Conservation (phyloP, 1,140 invertebrate species). For the Drosophila obscura region DNA sequence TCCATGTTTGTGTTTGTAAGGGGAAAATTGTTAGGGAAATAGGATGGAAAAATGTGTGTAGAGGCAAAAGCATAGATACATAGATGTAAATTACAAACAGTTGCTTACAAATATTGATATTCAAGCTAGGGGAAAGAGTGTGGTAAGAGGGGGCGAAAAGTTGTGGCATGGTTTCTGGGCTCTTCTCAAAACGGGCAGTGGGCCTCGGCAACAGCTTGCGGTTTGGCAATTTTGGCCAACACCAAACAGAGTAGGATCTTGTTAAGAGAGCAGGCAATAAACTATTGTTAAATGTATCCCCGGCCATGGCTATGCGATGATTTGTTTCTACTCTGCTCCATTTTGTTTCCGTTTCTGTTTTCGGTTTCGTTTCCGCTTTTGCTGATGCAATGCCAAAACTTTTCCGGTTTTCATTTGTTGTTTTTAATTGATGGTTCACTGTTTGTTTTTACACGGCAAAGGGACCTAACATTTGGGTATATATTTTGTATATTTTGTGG, state of each 20-base stretch:
- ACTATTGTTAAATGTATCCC: conserved; percentile 47
- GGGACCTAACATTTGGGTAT: background rate
- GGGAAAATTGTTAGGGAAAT: background rate
- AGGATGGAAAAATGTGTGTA: background rate
- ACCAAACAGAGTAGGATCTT: conserved; percentile 21
- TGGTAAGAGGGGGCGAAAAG: conserved; percentile 9
- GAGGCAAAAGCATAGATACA: background rate
- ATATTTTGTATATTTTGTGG: conserved; percentile 5
- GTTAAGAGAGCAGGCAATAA: conserved; percentile 51
- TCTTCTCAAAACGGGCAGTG: background rate
- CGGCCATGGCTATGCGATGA: conserved; percentile 17
- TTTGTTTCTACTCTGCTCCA: conserved; percentile 29
- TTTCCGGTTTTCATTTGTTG: conserved; percentile 44
- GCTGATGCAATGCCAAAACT: conserved; percentile 37
- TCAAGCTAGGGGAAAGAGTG: conserved; percentile 18
- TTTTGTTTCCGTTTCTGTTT: conserved; percentile 9
- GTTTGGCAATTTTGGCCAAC: conserved; percentile 27
- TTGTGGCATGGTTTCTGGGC: conserved; percentile 22
- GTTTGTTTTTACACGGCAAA: conserved; percentile 37
- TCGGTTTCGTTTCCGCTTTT: conserved; percentile 10
- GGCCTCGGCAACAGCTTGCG: conserved; percentile 60
- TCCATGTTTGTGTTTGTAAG: conserved; percentile 41
- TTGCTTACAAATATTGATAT: conserved; percentile 74
- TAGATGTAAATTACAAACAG: conserved; percentile 72
- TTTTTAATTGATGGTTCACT: conserved; percentile 47